Evolutionary conservation across 2,888 invertebrate species (phyloP).

Genomic region (Brachypterus glaber): DNA sequence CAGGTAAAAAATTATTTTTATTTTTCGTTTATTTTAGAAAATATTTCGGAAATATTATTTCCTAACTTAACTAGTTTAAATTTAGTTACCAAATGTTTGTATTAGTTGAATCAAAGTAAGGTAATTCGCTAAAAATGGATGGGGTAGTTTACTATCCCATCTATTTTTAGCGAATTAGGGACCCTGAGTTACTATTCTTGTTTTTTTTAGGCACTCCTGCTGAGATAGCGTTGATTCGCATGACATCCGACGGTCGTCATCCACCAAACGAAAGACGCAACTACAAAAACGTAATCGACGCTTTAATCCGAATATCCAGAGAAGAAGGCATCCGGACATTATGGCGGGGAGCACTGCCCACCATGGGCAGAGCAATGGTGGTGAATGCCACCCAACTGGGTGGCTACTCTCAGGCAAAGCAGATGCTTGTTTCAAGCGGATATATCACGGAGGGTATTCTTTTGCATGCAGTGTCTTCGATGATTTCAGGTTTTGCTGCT

Average conservation of each 20-base stretch:
- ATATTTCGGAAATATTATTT: background rate
- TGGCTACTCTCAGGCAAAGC: conserved; percentile 85
- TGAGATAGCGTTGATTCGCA: conserved; percentile 89
- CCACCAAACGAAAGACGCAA: conserved; percentile 80
- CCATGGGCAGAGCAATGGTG: conserved; percentile 88
- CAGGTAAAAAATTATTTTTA: conserved; percentile 55
- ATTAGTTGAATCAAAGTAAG: no score
- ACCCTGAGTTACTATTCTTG: no score
- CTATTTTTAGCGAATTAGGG: no score
- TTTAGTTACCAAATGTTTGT: background rate
- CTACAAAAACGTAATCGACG: conserved; percentile 87
- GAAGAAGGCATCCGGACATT: conserved; percentile 89
- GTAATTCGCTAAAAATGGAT: no score
- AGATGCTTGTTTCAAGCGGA: conserved; percentile 53
- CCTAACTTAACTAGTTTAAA: conserved; percentile 7
- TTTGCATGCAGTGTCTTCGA: conserved; percentile 87
- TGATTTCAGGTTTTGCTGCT: conserved; percentile 94
- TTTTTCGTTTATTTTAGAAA: no score
- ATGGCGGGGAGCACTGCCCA: conserved; percentile 75
- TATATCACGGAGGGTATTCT: conserved; percentile 59
- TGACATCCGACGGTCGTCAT: conserved; percentile 94
- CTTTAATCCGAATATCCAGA: conserved; percentile 62
- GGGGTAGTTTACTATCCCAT: no score
- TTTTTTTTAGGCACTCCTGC: conserved; percentile 85
- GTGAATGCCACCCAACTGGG: conserved; percentile 97